Percentiles rank a stretch among this genome's conserved stretches.
These are phyloP conservation scores for Calyptomena viridis DNA, from an alignment of 2,113 vertebrate genomes.

Conservation along the genomic window DNA sequence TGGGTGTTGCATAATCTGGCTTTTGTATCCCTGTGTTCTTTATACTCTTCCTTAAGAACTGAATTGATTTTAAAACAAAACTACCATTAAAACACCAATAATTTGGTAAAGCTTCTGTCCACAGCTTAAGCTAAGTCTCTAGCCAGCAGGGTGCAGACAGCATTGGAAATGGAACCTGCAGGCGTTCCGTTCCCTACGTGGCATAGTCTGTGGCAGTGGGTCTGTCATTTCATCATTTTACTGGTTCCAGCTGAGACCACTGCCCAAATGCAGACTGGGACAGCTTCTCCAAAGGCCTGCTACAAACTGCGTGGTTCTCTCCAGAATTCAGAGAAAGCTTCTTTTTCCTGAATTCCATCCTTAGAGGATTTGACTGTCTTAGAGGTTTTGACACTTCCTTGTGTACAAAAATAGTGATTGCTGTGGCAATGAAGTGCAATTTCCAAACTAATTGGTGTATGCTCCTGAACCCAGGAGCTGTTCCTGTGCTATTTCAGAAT, in stretches of 20 bases:
- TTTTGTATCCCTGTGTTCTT: not conserved
- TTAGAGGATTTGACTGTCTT: not conserved
- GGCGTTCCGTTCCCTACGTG: accelerated
- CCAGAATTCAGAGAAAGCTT: not conserved
- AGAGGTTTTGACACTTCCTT: not conserved
- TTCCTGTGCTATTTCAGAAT: not conserved
- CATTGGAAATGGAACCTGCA: not conserved
- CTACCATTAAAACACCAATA: not conserved
- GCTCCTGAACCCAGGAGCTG: not conserved
- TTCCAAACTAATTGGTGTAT: not conserved
- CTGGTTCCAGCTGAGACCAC: not conserved
- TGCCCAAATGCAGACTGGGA: not conserved
- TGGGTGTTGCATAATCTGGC: not conserved
- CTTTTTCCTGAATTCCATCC: not conserved
- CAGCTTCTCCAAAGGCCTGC: not conserved
- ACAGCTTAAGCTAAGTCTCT: not conserved
- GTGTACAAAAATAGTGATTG: not conserved
- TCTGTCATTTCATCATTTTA: not conserved
- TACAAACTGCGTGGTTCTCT: not conserved
- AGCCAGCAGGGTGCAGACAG: not conserved
- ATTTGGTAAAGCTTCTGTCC: not conserved
- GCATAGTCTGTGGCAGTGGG: not conserved
- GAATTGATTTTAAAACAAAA: not conserved
- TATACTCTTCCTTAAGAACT: not conserved
- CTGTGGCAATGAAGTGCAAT: not conserved